Percentiles rank a stretch among this genome's conserved stretches.
phyloP scores from a whole-genome alignment of 2,113 vertebrate species.

The Labeo catla region DNA sequence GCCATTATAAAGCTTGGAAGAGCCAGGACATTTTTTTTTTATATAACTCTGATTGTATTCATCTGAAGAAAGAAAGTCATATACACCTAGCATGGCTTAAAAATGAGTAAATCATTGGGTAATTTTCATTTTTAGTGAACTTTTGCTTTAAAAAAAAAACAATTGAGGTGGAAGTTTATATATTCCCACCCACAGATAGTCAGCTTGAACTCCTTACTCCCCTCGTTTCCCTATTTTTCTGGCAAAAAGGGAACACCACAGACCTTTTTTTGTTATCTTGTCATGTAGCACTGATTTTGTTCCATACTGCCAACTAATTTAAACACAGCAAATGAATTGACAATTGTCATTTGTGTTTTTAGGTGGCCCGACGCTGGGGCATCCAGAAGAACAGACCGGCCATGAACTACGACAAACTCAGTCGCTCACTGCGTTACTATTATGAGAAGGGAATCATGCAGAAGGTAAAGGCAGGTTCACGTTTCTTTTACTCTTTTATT shows the following conservation, averaged over 20 bases:
- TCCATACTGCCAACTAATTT: background rate
- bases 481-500: slow-evolving; percentile 39
- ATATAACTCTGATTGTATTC: too few species aligned
- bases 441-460: slow-evolving; percentile 99
- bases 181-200: too few species aligned
- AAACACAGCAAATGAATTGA: background rate
- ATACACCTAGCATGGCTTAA: too few species aligned
- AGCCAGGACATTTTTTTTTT: too few species aligned
- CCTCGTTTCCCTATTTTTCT: too few species aligned
- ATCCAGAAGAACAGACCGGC: slow-evolving; percentile 97
- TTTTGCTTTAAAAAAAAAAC: too few species aligned
- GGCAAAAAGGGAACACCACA: background rate
- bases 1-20: too few species aligned
- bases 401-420: slow-evolving; percentile 98
- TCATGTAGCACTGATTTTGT: background rate
- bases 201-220: background rate
- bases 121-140: too few species aligned
- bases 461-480: slow-evolving; percentile 82
- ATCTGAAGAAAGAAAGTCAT: too few species aligned
- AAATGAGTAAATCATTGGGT: too few species aligned
- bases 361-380: slow-evolving; percentile 97
- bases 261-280: background rate
- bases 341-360: background rate
- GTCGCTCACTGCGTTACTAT: slow-evolving; percentile 96
- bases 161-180: too few species aligned